These are phyloP conservation scores for Aegithalos caudatus DNA, from an alignment of 2,113 vertebrate species.

Conservation along the genomic window DNA sequence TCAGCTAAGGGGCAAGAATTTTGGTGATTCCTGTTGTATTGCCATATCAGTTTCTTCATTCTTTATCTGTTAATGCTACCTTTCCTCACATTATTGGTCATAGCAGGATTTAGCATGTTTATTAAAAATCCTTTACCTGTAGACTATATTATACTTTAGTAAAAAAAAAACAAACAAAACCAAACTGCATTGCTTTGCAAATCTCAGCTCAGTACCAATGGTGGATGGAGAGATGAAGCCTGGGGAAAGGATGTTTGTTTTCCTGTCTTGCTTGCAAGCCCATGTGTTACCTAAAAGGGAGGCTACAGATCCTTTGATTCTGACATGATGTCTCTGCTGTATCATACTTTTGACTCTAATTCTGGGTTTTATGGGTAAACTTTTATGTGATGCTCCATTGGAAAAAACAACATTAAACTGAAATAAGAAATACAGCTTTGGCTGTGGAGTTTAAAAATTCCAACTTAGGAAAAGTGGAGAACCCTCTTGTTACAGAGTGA, in stretches of 20 bases:
- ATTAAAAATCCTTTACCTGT: background rate
- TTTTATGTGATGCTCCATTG: background rate
- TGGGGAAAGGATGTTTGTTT: background rate
- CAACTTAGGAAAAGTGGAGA: background rate
- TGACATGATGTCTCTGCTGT: background rate
- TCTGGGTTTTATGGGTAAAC: background rate
- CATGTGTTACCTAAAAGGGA: background rate
- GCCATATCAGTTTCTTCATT: background rate
- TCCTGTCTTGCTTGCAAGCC: background rate
- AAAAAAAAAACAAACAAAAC: background rate
- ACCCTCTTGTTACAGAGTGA: background rate
- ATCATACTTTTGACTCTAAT: background rate
- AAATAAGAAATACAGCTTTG: background rate
- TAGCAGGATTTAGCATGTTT: background rate
- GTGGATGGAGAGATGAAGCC: background rate
- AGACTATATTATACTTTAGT: background rate
- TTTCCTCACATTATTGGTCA: background rate
- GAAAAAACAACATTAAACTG: background rate
- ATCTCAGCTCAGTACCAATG: background rate
- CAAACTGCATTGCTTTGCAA: background rate
- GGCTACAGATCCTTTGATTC: background rate
- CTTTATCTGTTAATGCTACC: background rate
- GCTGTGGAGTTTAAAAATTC: background rate
- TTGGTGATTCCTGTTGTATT: background rate
- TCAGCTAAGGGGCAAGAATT: background rate